Conservation (phyloP, 2,888 invertebrate species). For the Pandemis corylana region DNA sequence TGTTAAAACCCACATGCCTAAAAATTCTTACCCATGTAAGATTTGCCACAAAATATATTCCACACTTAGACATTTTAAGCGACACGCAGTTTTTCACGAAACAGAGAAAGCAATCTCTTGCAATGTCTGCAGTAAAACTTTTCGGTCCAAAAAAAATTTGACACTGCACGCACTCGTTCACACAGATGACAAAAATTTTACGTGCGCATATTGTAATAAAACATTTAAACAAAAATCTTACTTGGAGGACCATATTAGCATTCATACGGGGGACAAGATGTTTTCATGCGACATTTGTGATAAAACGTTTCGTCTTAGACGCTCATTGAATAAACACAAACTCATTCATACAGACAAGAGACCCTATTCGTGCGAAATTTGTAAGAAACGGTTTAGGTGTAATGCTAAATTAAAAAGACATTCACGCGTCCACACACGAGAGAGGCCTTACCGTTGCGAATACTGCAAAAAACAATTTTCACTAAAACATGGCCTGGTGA, state of each 20-base stretch:
- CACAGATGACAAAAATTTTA: not conserved
- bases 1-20: not conserved
- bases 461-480: not conserved
- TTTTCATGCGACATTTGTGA: not conserved
- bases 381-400: not conserved
- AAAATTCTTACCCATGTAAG: not conserved
- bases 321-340: not conserved
- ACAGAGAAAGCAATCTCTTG: not conserved
- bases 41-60: not conserved
- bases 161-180: not conserved
- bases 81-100: not conserved
- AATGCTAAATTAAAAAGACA: not conserved
- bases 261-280: not conserved
- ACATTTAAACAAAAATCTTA: not conserved
- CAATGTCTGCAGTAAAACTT: not conserved
- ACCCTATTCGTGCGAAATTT: not conserved
- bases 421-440: not conserved
- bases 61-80: not conserved
- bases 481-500: not conserved
- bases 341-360: not conserved
- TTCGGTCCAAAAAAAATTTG: not conserved
- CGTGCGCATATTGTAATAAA: not conserved
- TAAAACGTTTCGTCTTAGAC: not conserved
- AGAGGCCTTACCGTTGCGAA: not conserved
- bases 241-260: not conserved